Conservation (phyloP, 2,888 invertebrate genomes). For the Drosophila anceps region DNA sequence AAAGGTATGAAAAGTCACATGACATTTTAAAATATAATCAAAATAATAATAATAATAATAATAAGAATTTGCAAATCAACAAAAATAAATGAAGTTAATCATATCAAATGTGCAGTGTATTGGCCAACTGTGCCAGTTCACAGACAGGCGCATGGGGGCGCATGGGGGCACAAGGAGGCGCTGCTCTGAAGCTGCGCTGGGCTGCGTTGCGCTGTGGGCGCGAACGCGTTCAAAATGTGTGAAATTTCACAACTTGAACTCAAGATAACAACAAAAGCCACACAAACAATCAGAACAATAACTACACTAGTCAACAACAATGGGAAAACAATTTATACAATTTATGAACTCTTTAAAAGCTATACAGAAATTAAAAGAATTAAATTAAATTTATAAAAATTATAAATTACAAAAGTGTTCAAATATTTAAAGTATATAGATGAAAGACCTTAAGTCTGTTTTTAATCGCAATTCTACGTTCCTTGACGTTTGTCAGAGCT, state of each 20-base stretch:
- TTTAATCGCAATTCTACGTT: background rate
- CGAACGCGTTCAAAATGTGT: slow-evolving; percentile 56
- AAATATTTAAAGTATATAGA: background rate
- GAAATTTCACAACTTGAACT: slow-evolving; percentile 67
- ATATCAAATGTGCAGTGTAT: slow-evolving; percentile 54
- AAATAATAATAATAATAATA: slow-evolving; percentile 34
- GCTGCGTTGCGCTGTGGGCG: slow-evolving; percentile 31
- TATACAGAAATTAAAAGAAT: background rate
- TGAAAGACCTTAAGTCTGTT: background rate
- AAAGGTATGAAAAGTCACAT: slow-evolving; percentile 58
- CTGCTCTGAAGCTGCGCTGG: slow-evolving; percentile 1
- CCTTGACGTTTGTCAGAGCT: background rate
- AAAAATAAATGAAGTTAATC: slow-evolving; percentile 65
- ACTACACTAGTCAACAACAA: slow-evolving; percentile 37
- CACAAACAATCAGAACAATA: slow-evolving; percentile 29
- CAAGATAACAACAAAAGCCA: slow-evolving; percentile 18
- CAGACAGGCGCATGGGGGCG: slow-evolving; percentile 21
- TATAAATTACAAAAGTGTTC: background rate
- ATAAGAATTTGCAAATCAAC: slow-evolving; percentile 67
- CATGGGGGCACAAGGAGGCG: background rate
- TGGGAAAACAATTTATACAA: background rate
- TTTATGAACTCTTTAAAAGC: no score
- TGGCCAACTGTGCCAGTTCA: slow-evolving; percentile 67
- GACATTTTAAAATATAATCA: slow-evolving; percentile 62
- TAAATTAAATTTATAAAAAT: background rate